phyloP scores from a whole-genome alignment of 23 tunicate genomes.

The Clavelina lepadiformis region DNA sequence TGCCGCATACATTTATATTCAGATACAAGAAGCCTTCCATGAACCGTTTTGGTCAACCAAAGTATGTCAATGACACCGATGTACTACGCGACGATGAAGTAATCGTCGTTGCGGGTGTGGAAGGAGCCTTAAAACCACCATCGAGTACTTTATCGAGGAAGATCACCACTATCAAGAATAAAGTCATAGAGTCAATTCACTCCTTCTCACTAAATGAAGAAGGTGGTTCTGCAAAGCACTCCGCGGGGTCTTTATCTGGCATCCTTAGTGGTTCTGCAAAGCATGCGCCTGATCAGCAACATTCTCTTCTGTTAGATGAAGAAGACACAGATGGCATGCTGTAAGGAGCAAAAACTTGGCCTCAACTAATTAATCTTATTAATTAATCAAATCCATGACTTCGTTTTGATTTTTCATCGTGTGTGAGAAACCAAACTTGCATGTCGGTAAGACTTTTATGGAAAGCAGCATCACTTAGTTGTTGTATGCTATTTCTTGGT shows the following conservation, averaged over 20 bases:
- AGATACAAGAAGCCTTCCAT: slow-evolving; percentile 69
- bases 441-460: too few species aligned
- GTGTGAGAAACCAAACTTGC: too few species aligned
- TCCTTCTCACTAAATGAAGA: slow-evolving; percentile 60
- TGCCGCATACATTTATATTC: too few species aligned
- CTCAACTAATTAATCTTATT: too few species aligned
- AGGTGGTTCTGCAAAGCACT: slow-evolving; percentile 4
- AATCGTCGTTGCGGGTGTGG: slow-evolving; percentile 54
- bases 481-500: too few species aligned
- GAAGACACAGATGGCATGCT: slow-evolving; percentile 1
- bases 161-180: slow-evolving; percentile 28
- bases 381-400: too few species aligned
- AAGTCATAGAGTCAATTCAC: slow-evolving; percentile 67
- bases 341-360: too few species aligned
- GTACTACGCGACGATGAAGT: slow-evolving; percentile 50
- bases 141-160: slow-evolving; percentile 20
- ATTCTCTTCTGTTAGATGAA: slow-evolving; percentile 9
- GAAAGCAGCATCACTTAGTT: too few species aligned
- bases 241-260: slow-evolving; percentile 5
- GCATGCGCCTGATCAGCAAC: slow-evolving; percentile 4
- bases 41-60: slow-evolving; percentile 48
- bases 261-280: slow-evolving; percentile 2
- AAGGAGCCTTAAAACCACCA: slow-evolving; percentile 52
- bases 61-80: slow-evolving; percentile 50
- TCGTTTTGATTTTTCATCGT: too few species aligned